phyloP scores from a whole-genome alignment of 2,797 vertebrate species.

The Alcedo atthis region DNA sequence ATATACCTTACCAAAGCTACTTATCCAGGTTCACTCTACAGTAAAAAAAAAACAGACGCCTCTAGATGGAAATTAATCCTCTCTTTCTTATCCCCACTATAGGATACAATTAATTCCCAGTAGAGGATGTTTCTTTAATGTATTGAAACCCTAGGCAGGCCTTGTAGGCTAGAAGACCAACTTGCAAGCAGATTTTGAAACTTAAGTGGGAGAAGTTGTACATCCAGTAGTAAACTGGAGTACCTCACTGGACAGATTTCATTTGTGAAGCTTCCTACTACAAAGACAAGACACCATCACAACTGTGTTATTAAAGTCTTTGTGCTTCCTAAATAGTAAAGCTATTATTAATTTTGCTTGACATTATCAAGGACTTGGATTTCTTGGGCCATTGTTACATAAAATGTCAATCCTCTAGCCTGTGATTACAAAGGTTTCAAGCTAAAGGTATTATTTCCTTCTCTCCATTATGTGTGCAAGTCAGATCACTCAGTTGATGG shows the following conservation, averaged over 20 bases:
- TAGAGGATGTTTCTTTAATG: not conserved
- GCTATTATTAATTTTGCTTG: not conserved
- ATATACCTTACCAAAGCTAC: not conserved
- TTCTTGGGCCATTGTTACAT: not conserved
- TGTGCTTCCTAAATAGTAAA: not conserved
- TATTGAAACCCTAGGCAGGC: not conserved
- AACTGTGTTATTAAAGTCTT: not conserved
- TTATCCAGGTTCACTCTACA: not conserved
- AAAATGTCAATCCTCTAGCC: constrained; percentile 1
- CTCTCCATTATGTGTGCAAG: not conserved
- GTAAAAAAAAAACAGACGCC: not conserved
- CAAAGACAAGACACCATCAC: not conserved
- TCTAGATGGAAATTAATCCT: not conserved
- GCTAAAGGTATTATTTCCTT: not conserved
- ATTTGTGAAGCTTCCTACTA: not conserved
- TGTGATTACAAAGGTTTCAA: constrained; percentile 35
- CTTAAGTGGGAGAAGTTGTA: not conserved
- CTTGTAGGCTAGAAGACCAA: not conserved
- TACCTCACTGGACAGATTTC: not conserved
- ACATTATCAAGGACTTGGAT: not conserved
- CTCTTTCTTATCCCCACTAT: not conserved
- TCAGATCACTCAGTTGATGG: not conserved
- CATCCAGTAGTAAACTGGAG: not conserved
- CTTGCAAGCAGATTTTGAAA: not conserved
- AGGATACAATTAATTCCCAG: not conserved